A percentile compares a stretch with the other conserved stretches of the same genome.
Conservation (phyloP, 2,797 vertebrate genomes). For the Protonibea diacanthus region DNA sequence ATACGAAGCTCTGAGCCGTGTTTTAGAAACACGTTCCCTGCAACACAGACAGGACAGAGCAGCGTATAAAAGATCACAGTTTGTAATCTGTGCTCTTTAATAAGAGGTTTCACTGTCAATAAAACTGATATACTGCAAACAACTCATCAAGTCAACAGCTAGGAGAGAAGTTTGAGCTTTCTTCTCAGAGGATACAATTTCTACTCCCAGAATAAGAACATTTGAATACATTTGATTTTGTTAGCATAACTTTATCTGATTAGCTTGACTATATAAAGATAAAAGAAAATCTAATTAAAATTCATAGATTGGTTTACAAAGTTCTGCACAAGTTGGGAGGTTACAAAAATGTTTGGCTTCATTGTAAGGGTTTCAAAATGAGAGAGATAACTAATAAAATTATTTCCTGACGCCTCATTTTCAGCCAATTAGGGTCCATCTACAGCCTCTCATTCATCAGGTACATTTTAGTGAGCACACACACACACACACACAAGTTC, state of each 20-base stretch:
- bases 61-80: conserved; percentile 24
- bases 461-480: not conserved
- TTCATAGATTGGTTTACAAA: not conserved
- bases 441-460: not conserved
- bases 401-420: not conserved
- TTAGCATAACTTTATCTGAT: not conserved
- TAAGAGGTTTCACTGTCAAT: conserved; percentile 5
- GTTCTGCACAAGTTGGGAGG: not conserved
- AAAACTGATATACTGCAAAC: conserved; percentile 10
- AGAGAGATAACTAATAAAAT: not conserved
- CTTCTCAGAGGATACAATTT: not conserved
- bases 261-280: not conserved
- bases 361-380: not conserved
- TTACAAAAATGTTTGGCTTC: not conserved
- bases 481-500: not conserved
- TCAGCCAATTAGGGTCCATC: not conserved
- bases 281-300: not conserved
- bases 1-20: conserved; percentile 97
- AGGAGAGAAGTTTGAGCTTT: not conserved
- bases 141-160: not conserved
- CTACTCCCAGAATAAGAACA: not conserved
- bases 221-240: not conserved
- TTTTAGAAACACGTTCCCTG: conserved; percentile 98
- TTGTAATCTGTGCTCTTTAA: conserved; percentile 23
- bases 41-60: conserved; percentile 55